Evolutionary conservation across 2,113 vertebrate genomes (phyloP).

Genomic region (Menura novaehollandiae): DNA sequence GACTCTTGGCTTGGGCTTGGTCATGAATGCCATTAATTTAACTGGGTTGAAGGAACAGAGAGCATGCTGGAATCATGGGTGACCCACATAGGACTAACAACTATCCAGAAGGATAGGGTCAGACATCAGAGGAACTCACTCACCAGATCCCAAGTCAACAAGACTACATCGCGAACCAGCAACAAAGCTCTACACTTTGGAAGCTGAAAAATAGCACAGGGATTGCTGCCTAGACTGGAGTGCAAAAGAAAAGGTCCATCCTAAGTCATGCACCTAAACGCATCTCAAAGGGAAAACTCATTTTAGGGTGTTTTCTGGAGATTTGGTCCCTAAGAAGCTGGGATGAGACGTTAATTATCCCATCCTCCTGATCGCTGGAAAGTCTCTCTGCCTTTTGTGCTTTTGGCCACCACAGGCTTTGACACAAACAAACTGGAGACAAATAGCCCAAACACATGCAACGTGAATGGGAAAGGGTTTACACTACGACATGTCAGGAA

Average conservation of each 20-base stretch:
- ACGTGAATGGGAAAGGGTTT: background rate
- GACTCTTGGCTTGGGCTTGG: background rate
- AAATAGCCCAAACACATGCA: background rate
- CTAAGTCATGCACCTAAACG: accelerated
- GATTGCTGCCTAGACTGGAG: background rate
- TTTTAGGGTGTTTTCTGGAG: background rate
- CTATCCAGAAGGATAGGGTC: background rate
- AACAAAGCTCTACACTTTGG: background rate
- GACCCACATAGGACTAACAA: background rate
- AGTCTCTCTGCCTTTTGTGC: background rate
- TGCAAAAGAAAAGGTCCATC: background rate
- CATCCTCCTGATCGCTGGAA: accelerated
- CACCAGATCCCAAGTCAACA: background rate
- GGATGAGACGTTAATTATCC: background rate
- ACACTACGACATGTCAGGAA: background rate
- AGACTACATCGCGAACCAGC: background rate
- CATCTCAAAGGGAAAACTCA: background rate
- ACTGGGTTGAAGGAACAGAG: background rate
- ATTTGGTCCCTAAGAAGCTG: background rate
- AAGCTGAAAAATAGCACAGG: background rate
- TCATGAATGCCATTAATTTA: background rate
- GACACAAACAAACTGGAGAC: background rate
- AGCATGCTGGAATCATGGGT: background rate
- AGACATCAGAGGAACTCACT: background rate
- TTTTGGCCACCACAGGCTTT: background rate